Base-by-base conservation (phyloP, 2,888 invertebrate species). In the Tetrapedia diversipes region DNA sequence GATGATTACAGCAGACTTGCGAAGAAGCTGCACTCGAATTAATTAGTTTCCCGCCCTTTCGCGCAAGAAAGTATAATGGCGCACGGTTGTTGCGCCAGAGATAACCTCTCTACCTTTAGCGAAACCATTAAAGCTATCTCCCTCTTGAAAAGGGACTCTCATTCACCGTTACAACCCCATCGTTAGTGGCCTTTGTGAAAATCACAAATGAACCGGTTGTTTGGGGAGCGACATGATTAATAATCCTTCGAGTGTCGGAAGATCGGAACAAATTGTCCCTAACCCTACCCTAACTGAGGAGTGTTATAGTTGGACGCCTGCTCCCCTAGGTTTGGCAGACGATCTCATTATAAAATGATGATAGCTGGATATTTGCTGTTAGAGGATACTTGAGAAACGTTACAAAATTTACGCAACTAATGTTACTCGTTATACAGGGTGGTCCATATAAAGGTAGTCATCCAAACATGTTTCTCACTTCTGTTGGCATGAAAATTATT, bases 1-100 rank as follows among this genome's bases (percentile, higher is more conserved):
- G 37, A n/a, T 22, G 37, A 27, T 19, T 39, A 27, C 34, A 19
- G 59, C 34, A 19, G 59, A 10, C 27, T 19, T 11, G 11, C 22
- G 29, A 14, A 32, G 47, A 49, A 66, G 59, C 34, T 41, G 60
- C 79, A 75, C 61, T 67, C 41, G 43, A 39, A 61, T 77, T 70
- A 82, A 82, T 82, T 82, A 80, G 60, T 78, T 82, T 69, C 64
- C 63, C 47, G 37, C 60, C 56, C 66, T 49, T 69, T 49, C 72
- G 63, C 66, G 27, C 37, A 45, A 29, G 63, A 59, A 77, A 79
- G 53, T 43, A 49, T 66, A 64, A 69, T 49, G 24, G 56, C 24
- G 49, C 27, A 66, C 14, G 43, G 32, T 22, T 64, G 73, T 72
- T 43, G 24, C 29, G 51, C n/a, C 24, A 27, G 57, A 47, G 51